Evolutionary conservation across 2,888 invertebrate species (phyloP), one percentile per base, ranked within the genome.

Genomic region (Eutolmus rufibarbis): DNA sequence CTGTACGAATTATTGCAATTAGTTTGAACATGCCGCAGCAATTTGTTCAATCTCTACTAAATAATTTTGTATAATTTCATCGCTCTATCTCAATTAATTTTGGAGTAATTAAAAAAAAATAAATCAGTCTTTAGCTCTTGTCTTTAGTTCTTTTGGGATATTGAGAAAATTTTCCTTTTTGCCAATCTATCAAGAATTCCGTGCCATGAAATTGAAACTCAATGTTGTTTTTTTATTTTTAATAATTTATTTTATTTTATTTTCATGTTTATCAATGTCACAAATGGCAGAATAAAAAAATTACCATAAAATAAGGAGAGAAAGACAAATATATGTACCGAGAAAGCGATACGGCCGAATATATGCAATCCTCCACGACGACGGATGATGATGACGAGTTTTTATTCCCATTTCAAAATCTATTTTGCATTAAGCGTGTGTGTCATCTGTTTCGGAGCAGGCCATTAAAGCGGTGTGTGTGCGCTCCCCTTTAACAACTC

Each of bases 241-340:
- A 66, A 66, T 66, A 28, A 66, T 66, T 66, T 51, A 12, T 51
- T 79, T 79, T 79, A 79, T 51, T 79, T 46, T 14, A 79, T 31
- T 79, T 79, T 79, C 79, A 79, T 79, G 66, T 46, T 79, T 79
- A 79, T 79, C 16, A 79, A 40, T 79, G 66, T 79, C 16, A 79
- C 79, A 51, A 51, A 46, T 79, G 79, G 79, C 79, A 5, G 23
- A 46, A 40, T 51, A 28, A 79, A 46, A 79, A 78, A 79, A 56
- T 79, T 79, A 79, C 79, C 46, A 79, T 79, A 51, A 79, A 51
- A 28, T n/a, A 79, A 19, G 51, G 28, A 46, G 51, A 40, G 51
- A 51, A 28, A 66, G 66, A 66, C 66, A 66, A 66, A 66, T 66
- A 66, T 66, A 51, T 51, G 66, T 28, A 66, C 28, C 66, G 23